phyloP scores from a whole-genome alignment of 2,888 invertebrate species.

The Embidobia sp. region DNA sequence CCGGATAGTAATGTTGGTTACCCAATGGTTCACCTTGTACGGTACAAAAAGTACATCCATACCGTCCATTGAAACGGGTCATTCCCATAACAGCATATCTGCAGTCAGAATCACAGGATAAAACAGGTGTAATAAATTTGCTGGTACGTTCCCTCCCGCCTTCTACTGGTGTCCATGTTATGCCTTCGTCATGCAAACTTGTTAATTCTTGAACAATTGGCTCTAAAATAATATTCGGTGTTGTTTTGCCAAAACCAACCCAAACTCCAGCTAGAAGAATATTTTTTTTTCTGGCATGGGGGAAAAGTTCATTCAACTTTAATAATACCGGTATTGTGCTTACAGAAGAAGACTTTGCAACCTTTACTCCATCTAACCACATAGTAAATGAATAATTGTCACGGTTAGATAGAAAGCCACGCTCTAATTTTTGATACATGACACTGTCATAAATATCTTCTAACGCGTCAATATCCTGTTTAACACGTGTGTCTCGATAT shows the following conservation, averaged over 20 bases:
- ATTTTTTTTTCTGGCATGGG: constrained; percentile 46
- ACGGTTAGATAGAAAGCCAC: background rate
- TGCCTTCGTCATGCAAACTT: constrained; percentile 14
- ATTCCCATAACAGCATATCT: constrained; percentile 24
- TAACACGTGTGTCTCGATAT: constrained; percentile 4
- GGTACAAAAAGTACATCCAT: constrained; percentile 29
- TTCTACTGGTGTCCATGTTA: constrained; percentile 10
- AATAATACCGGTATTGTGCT: constrained; percentile 51
- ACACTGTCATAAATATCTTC: constrained; percentile 15
- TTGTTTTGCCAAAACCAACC: constrained; percentile 4
- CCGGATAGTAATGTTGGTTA: constrained; percentile 1
- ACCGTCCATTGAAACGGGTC: constrained; percentile 45
- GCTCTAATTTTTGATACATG: background rate
- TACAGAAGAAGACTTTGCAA: constrained; percentile 35
- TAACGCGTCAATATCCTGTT: background rate
- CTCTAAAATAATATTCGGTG: background rate
- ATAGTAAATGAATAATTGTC: constrained; percentile 4
- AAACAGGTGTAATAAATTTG: background rate
- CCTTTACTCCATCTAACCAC: constrained; percentile 13
- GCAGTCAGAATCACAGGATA: constrained; percentile 7
- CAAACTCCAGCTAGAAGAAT: constrained; percentile 53
- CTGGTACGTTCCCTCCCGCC: constrained; percentile 16
- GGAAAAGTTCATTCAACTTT: constrained; percentile 48
- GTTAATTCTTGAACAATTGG: constrained; percentile 1
- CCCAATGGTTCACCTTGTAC: background rate